Evolutionary conservation across 2,888 invertebrate species (phyloP).

Genomic region (Synanthedon tipuliformis): DNA sequence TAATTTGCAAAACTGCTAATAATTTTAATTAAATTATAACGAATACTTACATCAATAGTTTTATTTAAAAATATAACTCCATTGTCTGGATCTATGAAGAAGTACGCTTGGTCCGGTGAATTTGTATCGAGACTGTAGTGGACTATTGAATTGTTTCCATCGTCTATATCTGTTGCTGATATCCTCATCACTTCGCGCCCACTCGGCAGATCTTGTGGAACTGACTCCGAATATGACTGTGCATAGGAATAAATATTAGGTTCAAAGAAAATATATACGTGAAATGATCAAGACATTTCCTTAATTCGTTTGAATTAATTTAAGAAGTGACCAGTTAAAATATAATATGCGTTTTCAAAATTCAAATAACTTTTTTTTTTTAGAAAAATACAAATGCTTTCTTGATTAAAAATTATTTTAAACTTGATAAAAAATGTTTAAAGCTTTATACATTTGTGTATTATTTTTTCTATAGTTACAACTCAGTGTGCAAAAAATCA

Average conservation of each 20-base stretch:
- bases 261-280: not conserved
- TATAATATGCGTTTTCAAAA: no score
- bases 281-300: no score
- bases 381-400: no score
- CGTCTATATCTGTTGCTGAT: constrained; percentile 92
- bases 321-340: no score
- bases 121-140: constrained; percentile 73
- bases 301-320: no score
- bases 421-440: not conserved
- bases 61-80: constrained; percentile 84
- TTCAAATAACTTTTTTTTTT: no score
- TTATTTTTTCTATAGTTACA: not conserved
- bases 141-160: constrained; percentile 89
- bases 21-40: not conserved
- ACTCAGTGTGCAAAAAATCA: constrained; percentile 4
- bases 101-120: constrained; percentile 73
- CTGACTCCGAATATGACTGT: constrained; percentile 75
- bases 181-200: constrained; percentile 86
- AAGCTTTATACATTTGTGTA: not conserved
- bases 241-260: constrained; percentile 12
- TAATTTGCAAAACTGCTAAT: not conserved
- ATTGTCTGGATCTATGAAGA: constrained; percentile 82
- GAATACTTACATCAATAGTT: constrained; percentile 72
- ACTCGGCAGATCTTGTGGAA: constrained; percentile 82
- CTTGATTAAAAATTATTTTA: not conserved